Evolutionary conservation across 2,888 invertebrate genomes (phyloP).

Genomic region (Epirrita christyi): DNA sequence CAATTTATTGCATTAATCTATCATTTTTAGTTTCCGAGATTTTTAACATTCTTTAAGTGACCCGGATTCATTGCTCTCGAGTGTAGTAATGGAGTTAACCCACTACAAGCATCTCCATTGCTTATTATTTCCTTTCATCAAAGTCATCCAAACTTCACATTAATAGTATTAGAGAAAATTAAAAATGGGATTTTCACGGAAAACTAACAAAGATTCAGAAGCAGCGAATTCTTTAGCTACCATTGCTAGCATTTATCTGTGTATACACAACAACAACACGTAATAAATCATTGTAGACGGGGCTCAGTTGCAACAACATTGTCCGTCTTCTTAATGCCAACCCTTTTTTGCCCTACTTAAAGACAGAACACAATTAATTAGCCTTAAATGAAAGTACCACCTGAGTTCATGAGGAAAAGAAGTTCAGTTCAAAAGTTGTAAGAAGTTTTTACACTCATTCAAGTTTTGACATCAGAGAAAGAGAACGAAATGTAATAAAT

Average conservation of each 20-base stretch:
- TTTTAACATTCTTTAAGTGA: too few relatives aligned
- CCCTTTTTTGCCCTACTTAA: slow-evolving; percentile 46
- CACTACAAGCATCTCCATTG: too few relatives aligned
- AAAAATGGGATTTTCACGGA: background rate
- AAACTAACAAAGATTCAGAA: background rate
- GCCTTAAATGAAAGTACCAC: slow-evolving; percentile 19
- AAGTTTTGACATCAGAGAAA: too few relatives aligned
- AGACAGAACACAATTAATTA: slow-evolving; percentile 43
- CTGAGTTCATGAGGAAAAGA: slow-evolving; percentile 29
- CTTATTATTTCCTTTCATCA: too few relatives aligned
- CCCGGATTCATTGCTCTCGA: too few relatives aligned
- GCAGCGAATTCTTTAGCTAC: background rate
- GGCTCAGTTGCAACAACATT: slow-evolving; percentile 53
- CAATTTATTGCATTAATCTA: too few relatives aligned
- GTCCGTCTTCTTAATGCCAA: slow-evolving; percentile 54
- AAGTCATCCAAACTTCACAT: too few relatives aligned
- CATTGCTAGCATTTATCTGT: slow-evolving; percentile 15
- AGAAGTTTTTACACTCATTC: too few relatives aligned
- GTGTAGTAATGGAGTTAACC: too few relatives aligned
- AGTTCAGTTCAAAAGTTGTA: background rate
- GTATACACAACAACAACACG: slow-evolving; percentile 13
- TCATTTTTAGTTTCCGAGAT: too few relatives aligned
- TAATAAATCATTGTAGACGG: slow-evolving; percentile 57
- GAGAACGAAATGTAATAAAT: too few relatives aligned
- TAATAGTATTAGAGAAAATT: too few relatives aligned